These are phyloP conservation scores for Reticulitermes speratus DNA, from an alignment of 1,140 invertebrate genomes.

Conservation along the genomic window DNA sequence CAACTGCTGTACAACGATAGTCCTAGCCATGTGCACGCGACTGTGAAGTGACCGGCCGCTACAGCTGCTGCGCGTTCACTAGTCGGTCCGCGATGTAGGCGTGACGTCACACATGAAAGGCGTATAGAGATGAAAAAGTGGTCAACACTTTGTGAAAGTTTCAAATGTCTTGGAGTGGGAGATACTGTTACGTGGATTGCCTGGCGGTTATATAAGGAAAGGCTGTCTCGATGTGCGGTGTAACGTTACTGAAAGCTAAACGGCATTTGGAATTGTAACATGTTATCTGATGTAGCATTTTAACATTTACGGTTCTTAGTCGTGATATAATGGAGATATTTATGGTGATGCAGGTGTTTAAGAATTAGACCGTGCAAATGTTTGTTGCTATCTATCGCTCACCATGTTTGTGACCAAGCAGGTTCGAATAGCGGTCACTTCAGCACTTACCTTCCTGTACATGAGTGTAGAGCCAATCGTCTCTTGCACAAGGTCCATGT, in stretches of 20 bases:
- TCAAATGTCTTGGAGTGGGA: neutral
- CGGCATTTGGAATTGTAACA: neutral
- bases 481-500: too few species aligned
- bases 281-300: too few species aligned
- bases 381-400: too few species aligned
- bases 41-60: neutral
- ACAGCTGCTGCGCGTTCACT: neutral
- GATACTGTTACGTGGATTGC: neutral
- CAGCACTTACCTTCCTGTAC: too few species aligned
- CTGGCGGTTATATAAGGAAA: neutral
- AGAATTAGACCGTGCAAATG: too few species aligned
- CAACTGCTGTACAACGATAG: too few species aligned
- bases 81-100: neutral
- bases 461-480: too few species aligned
- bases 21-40: neutral
- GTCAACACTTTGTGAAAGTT: neutral
- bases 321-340: too few species aligned
- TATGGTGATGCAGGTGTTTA: too few species aligned
- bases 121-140: neutral
- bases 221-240: neutral
- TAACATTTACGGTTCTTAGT: too few species aligned
- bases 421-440: too few species aligned
- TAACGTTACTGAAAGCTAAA: neutral
- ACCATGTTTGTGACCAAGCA: too few species aligned
- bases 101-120: conserved; percentile 5